Evolutionary conservation across 2,797 vertebrate species (phyloP), one percentile per base, ranked within the genome.

Genomic region (Toxotes lorentzi): DNA sequence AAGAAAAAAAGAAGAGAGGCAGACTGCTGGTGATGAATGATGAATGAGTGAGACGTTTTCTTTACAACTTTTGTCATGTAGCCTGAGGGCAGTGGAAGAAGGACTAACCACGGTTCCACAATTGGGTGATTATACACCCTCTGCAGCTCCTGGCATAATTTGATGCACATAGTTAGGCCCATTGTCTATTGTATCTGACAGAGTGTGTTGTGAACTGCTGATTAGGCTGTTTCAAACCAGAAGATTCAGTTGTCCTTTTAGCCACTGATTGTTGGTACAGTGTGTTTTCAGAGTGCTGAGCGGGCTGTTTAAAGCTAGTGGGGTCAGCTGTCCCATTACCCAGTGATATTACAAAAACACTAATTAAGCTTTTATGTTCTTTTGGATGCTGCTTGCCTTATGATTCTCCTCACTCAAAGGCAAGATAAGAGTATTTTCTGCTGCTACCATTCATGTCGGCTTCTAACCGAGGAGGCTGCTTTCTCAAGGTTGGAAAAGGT

Each of bases 311-410:
- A 48, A 64, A 73, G 71, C 53, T 73, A 58, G 61, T 58, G 79
- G 76, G 88, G 91, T 93, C 88, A 90, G 86, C 89, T 90, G 89
- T 92, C 86, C 89, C 74, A 91, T 92, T 93, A 91, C 81, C 86
- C 61, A 64, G 75, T 77, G 69, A 90, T 88, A 88, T 90, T 87
- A 86, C 81, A 82, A 91, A 91, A 90, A 86, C 85, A 88, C 83
- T 88, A 87, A 91, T 92, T 89, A 91, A 86, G 90, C 83, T 83
- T 90, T 91, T 86, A 89, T 87, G 83, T 87, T 87, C 80, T 84
- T 81, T 67, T 70, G 66, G 73, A 69, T 61, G 7, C 65, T 61
- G 60, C 71, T 78, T 51, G 60, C 80, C 88, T 85, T 88, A 75
- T 85, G 76, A 73, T 82, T 87, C 82, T 79, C 48, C 70, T 77